Base-by-base conservation (phyloP, 2,797 vertebrate genomes). In the Lepus oiostolus region DNA sequence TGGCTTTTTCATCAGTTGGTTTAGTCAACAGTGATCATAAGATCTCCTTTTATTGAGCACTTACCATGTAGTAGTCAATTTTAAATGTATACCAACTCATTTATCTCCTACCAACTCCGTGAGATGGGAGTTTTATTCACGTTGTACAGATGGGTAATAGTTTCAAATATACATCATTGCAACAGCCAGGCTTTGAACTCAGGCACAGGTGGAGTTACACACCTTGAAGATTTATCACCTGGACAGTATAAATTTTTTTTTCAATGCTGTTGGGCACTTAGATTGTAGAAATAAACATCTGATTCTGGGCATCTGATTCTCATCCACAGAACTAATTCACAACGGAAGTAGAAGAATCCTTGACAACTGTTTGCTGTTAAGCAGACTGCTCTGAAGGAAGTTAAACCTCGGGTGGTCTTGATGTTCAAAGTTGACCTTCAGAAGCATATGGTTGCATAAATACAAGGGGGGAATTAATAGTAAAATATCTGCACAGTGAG, bases 201-300 rank as follows among this genome's bases (percentile, higher is more conserved):
- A 35, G 28, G n/a, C 47, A 12, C 32, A 71, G 68, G 35, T 8
- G 21, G 67, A 80, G 22, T 35, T 7, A 17, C 14, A 70, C 1
- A 17, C 28, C 24, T 79, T 70, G 83, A 84, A 92, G 79, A 30
- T 60, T 79, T 52, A 82, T 47, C 89, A 84, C 72, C 35, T 58
- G 30, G 74, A 85, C 54, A 65, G 7, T 38, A 32, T 24, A 5
- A 72, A 28, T 58, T 74, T 94, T 75, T 75, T 50, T 72, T 79
- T 74, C 60, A 50, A 4, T 90, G 17, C 77, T 65, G 17, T 42
- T 52, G 47, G 63, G 8, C 38, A 38, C 60, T 62, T 85, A 50
- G 26, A 1, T n/a, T 22, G 52, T 50, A 77, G 58, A 47, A n/a
- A 72, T 8, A 26, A 68, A 42, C 12, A 30, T 24, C n/a, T 30